Base-by-base conservation (phyloP, 2,113 vertebrate species). In the Rhinogobius similis region DNA sequence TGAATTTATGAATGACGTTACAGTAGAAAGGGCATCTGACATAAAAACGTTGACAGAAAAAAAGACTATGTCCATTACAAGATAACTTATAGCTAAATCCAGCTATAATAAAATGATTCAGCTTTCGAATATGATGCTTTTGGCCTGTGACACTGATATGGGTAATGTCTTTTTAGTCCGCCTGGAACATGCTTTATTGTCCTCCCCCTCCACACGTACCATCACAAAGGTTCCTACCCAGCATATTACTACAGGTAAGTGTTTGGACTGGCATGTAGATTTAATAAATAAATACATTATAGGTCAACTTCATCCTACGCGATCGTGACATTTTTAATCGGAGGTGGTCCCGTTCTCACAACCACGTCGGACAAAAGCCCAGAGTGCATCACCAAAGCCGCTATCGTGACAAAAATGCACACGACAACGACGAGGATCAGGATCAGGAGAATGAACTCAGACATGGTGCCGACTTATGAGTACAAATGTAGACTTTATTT, bases 281-380 rank as follows among this genome's bases (percentile, higher is more conserved):
- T n/a, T n/a, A n/a, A n/a, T 10, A 9, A n/a, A n/a, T 9, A 12
- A 8, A 41, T 12, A 41, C 13, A 41, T 10, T 41, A 41, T n/a
- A 41, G 3, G 10, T 12, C 4, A 43, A 11, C 14, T 43, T 43
- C 12, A n/a, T n/a, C n/a, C n/a, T 99, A 99, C 66, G 96, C 97
- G 79, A 99, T 68, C 0, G 95, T 98, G 24, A 98, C 89, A 62
- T 83, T 96, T 79, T 82, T 84, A 0, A 99, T 80, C 0, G 95
- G 96, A 0, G 97, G 94, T 4, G 96, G 93, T 29, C 98, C 98
- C 0, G 97, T 96, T 58, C 95, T 95, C 75, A 98, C 90, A 0
- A 89, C 78, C 72, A 99, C 94, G 43, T 94, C 92, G 0, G 93
- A 83, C 83, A 98, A 91, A 52, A 99, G 92, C 27, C 98, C 98